Conservation (phyloP, 2,888 invertebrate species). For the Drosophila meridionalis region DNA sequence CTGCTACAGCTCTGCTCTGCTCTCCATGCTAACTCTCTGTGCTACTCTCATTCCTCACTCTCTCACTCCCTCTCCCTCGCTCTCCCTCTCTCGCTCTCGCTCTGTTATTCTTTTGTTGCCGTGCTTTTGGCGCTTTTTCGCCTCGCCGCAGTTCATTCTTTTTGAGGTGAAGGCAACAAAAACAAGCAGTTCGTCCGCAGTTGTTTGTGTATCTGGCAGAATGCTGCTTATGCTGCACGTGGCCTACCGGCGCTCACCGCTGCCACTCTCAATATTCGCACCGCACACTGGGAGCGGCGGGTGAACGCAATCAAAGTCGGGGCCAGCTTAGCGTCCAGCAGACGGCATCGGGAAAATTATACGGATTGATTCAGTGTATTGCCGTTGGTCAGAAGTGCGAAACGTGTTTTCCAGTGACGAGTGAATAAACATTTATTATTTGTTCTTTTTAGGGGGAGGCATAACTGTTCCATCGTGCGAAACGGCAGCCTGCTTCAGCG, state of each 20-base stretch:
- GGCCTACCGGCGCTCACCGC: constrained; percentile 25
- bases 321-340: constrained; percentile 59
- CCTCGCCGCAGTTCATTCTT: constrained; percentile 30
- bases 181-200: constrained; percentile 50
- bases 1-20: not conserved
- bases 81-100: constrained; percentile 9
- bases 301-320: constrained; percentile 43
- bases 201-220: constrained; percentile 61
- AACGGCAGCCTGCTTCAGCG: constrained; percentile 61
- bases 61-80: not conserved
- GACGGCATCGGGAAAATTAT: constrained; percentile 41
- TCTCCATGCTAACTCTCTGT: constrained; percentile 5
- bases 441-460: constrained; percentile 23
- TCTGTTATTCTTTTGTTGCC: constrained; percentile 4
- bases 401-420: constrained; percentile 55
- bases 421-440: constrained; percentile 13
- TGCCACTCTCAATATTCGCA: constrained; percentile 31
- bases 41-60: constrained; percentile 2
- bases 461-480: constrained; percentile 59
- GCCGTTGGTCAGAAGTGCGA: constrained; percentile 70
- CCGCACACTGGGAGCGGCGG: constrained; percentile 1
- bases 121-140: constrained; percentile 30
- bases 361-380: constrained; percentile 62
- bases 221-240: constrained; percentile 69
- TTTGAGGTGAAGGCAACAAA: constrained; percentile 33